Percentiles rank a stretch among this genome's conserved stretches.
Evolutionary conservation across 2,113 vertebrate species (phyloP).

Genomic region (Pachypanchax playfairii): DNA sequence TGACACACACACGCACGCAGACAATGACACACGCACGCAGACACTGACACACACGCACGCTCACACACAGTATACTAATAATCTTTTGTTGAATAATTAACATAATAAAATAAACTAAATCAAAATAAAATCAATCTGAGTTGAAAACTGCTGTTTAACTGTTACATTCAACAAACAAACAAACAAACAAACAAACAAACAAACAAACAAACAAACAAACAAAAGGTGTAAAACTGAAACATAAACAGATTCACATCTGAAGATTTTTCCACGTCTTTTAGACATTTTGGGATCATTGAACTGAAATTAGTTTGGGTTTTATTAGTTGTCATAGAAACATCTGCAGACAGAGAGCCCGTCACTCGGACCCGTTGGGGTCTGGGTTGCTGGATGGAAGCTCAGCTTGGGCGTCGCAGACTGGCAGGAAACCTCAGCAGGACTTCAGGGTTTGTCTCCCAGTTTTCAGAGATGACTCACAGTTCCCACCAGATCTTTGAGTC

Average conservation of each 20-base stretch:
- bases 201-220: too few relatives aligned
- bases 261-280: too few relatives aligned
- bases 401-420: slow-evolving; percentile 21
- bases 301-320: too few relatives aligned
- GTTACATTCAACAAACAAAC: too few relatives aligned
- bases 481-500: slow-evolving; percentile 36
- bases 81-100: slow-evolving; percentile 52
- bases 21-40: too few relatives aligned
- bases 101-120: background rate
- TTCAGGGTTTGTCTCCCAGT: slow-evolving; percentile 48
- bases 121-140: too few relatives aligned
- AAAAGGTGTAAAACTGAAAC: background rate
- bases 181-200: too few relatives aligned
- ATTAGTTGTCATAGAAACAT: background rate
- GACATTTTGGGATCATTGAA: too few relatives aligned
- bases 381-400: slow-evolving; percentile 1
- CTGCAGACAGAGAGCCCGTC: background rate
- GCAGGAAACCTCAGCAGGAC: slow-evolving; percentile 29
- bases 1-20: too few relatives aligned
- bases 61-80: slow-evolving; percentile 27
- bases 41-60: slow-evolving; percentile 30
- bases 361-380: too few relatives aligned
- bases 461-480: slow-evolving; percentile 53
- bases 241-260: slow-evolving; percentile 6
- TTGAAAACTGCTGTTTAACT: too few relatives aligned